These are phyloP conservation scores for Aix galericulata DNA, from an alignment of 2,113 vertebrate species.

Conservation along the genomic window DNA sequence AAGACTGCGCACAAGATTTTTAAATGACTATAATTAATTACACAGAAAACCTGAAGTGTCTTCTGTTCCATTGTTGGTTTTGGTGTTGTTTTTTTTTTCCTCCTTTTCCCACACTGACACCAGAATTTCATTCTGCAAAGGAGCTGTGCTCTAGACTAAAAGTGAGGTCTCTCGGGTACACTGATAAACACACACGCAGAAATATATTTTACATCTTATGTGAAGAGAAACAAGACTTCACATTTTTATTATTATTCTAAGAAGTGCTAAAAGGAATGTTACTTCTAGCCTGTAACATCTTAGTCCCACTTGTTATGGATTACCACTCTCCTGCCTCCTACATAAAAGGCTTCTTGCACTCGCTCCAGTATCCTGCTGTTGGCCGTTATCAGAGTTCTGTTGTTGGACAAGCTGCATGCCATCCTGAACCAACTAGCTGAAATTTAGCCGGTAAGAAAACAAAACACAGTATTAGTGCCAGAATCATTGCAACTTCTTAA, in stretches of 20 bases:
- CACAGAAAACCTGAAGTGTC: background rate
- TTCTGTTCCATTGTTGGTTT: background rate
- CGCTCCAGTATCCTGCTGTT: background rate
- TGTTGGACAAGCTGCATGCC: background rate
- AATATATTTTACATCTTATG: background rate
- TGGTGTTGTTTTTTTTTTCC: background rate
- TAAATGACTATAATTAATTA: slow-evolving; percentile 46
- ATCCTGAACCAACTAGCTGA: background rate
- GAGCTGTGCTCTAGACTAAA: background rate
- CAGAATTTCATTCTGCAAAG: background rate
- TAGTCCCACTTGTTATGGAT: background rate
- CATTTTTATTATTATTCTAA: background rate
- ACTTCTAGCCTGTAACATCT: background rate
- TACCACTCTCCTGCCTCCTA: background rate
- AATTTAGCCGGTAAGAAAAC: background rate
- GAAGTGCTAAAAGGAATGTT: background rate
- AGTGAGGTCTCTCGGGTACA: background rate
- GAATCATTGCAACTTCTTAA: background rate
- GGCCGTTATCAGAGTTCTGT: background rate
- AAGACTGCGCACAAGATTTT: slow-evolving; percentile 20
- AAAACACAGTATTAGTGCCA: background rate
- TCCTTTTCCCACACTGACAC: background rate
- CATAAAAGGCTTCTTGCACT: background rate
- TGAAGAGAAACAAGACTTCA: background rate
- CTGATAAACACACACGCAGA: background rate